Conservation (phyloP, 2,113 vertebrate species). For the Panthera tigris region DNA sequence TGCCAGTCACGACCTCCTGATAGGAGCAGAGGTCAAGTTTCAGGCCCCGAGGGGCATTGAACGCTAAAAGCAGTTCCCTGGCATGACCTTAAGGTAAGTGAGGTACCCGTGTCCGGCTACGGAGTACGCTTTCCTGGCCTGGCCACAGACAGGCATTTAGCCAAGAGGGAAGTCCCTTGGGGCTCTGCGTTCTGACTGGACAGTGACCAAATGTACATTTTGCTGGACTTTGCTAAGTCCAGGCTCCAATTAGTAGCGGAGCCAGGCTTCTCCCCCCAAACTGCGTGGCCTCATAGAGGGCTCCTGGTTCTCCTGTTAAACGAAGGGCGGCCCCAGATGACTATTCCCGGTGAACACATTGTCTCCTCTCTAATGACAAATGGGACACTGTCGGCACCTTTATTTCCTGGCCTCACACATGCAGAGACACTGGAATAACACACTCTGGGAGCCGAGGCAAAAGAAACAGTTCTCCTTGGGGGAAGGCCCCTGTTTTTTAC, state of each 20-base stretch:
- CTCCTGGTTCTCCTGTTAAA: not conserved
- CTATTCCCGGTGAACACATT: too few species aligned
- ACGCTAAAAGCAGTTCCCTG: not conserved
- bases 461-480: not conserved
- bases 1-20: not conserved
- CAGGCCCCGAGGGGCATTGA: not conserved
- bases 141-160: not conserved
- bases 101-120: not conserved
- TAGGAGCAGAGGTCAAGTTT: not conserved
- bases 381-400: not conserved
- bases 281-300: accelerated
- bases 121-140: not conserved
- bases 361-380: not conserved
- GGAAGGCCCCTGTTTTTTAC: not conserved
- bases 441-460: not conserved
- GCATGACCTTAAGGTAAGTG: not conserved
- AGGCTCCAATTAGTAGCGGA: not conserved
- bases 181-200: not conserved
- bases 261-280: not conserved
- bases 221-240: not conserved
- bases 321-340: not conserved
- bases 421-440: accelerated
- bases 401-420: not conserved
- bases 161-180: not conserved
- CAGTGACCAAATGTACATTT: not conserved